phyloP scores from a whole-genome alignment of 1,140 invertebrate genomes.

The Lutraria rhynchaena region DNA sequence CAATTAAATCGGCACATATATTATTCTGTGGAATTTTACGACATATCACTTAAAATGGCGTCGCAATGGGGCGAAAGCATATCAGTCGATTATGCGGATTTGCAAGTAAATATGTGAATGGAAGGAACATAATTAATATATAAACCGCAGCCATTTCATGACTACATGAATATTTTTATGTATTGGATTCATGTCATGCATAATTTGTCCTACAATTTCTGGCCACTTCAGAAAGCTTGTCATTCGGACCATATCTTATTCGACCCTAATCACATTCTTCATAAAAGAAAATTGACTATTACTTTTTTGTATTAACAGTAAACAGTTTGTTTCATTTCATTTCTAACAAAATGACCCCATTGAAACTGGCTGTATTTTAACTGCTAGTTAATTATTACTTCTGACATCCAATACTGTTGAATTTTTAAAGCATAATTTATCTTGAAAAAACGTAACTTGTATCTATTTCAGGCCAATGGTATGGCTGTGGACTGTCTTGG shows the following conservation, averaged over 20 bases:
- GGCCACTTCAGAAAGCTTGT: neutral
- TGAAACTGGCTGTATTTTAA: neutral
- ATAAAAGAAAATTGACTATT: neutral
- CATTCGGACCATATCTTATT: neutral
- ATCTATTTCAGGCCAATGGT: constrained; percentile 88
- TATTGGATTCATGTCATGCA: neutral
- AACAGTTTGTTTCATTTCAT: neutral
- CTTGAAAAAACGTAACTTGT: constrained; percentile 22
- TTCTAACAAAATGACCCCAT: neutral
- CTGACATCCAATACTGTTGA: neutral
- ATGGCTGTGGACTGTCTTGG: constrained; percentile 95
- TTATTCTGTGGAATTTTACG: too few relatives aligned
- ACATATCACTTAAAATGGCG: constrained; percentile 50
- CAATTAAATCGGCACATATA: too few relatives aligned
- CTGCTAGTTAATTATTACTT: neutral
- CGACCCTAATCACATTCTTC: neutral
- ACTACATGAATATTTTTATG: neutral
- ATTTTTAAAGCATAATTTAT: neutral
- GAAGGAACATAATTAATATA: neutral
- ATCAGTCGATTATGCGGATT: constrained; percentile 51
- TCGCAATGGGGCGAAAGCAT: constrained; percentile 54
- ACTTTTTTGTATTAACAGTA: neutral
- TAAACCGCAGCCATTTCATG: too few relatives aligned
- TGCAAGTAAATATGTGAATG: constrained; percentile 36
- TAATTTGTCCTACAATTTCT: neutral